Conservation (phyloP, 2,113 vertebrate genomes). For the Stigmatopora nigra region DNA sequence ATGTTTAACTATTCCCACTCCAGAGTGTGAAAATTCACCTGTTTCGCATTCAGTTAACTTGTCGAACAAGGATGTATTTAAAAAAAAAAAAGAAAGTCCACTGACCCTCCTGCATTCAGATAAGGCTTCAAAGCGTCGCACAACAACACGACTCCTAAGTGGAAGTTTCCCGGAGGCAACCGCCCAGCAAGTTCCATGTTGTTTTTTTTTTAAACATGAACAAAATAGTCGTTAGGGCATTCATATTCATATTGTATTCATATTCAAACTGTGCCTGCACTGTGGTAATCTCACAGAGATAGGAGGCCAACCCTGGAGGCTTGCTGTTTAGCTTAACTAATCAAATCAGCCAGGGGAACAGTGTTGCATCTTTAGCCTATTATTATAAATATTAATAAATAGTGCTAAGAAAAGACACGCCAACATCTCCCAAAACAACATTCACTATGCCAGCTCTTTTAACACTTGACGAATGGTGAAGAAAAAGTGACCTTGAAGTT, state of each 20-base stretch:
- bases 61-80: constrained; percentile 1
- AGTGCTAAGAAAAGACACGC: constrained; percentile 17
- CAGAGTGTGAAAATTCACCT: constrained; percentile 1
- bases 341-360: constrained; percentile 52
- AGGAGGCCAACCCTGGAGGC: constrained; percentile 51
- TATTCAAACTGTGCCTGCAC: constrained; percentile 54
- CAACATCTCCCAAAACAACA: not conserved
- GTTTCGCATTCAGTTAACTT: constrained; percentile 24
- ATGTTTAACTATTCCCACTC: constrained; percentile 1
- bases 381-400: constrained; percentile 51
- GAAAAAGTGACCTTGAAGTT: no score
- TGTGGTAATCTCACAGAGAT: constrained; percentile 56
- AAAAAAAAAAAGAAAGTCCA: constrained; percentile 6
- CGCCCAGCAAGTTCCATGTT: constrained; percentile 31
- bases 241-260: constrained; percentile 60
- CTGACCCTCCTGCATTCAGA: constrained; percentile 21
- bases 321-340: constrained; percentile 63
- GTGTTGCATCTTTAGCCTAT: constrained; percentile 45
- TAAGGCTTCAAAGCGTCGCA: constrained; percentile 49
- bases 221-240: constrained; percentile 53
- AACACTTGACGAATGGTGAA: no score
- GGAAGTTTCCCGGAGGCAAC: constrained; percentile 37
- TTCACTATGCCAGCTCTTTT: no score
- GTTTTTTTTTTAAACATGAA: constrained; percentile 31
- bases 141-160: constrained; percentile 13